These are phyloP conservation scores for Pyralis farinalis DNA, from an alignment of 2,888 invertebrate genomes.

Conservation along the genomic window DNA sequence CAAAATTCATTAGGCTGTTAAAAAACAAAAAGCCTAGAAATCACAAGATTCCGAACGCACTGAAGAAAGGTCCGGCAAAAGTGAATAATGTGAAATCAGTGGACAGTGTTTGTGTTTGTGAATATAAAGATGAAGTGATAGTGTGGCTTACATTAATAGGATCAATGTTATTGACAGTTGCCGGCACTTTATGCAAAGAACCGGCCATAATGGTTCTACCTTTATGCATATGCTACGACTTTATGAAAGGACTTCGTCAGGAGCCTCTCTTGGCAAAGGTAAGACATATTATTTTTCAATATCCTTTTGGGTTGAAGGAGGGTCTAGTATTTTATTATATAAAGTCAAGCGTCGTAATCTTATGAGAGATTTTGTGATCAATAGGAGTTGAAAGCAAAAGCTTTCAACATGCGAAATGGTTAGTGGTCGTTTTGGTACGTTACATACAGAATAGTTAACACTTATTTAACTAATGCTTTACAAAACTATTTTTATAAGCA, in stretches of 20 bases:
- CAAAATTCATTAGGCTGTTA: not conserved
- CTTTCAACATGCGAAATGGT: slow-evolving; percentile 32
- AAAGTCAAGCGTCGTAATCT: slow-evolving; percentile 39
- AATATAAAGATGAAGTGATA: slow-evolving; percentile 64
- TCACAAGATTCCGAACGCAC: not conserved
- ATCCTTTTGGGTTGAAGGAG: slow-evolving; percentile 12
- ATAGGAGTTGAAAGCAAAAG: slow-evolving; percentile 35
- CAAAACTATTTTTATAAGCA: no score
- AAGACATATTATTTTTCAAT: slow-evolving; percentile 33
- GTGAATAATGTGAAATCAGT: slow-evolving; percentile 38
- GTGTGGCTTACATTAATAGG: slow-evolving; percentile 82
- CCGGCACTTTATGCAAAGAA: slow-evolving; percentile 96
- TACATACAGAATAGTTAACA: no score
- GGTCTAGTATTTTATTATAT: slow-evolving; percentile 27
- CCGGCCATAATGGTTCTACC: slow-evolving; percentile 96
- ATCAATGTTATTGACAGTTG: slow-evolving; percentile 84
- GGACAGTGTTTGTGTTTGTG: slow-evolving; percentile 63
- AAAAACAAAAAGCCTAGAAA: not conserved
- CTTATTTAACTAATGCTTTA: no score
- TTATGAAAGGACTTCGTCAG: slow-evolving; percentile 80
- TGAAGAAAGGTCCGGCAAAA: slow-evolving; percentile 27
- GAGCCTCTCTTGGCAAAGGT: slow-evolving; percentile 80
- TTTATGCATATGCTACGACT: slow-evolving; percentile 94
- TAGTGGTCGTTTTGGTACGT: no score
- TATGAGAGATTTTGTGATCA: slow-evolving; percentile 38